phyloP scores from a whole-genome alignment of 2,888 invertebrate genomes.

The Drosophila macrospina region DNA sequence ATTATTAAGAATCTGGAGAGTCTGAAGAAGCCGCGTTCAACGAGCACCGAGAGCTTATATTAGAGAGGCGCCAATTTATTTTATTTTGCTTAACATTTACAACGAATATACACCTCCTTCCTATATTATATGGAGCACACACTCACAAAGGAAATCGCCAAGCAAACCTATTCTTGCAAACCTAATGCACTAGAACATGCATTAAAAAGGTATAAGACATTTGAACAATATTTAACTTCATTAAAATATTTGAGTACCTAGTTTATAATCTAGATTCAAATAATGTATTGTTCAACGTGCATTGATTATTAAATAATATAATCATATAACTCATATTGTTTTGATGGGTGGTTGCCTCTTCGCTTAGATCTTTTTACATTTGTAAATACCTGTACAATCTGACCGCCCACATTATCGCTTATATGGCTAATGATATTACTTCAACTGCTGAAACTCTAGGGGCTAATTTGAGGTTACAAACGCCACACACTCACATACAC shows the following conservation, averaged over 20 bases:
- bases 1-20: constrained; percentile 99
- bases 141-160: background rate
- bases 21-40: constrained; percentile 98
- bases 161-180: background rate
- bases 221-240: constrained; percentile 20
- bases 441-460: constrained; percentile 31
- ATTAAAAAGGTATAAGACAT: constrained; percentile 13
- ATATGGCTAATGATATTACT: constrained; percentile 56
- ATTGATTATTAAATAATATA: too few relatives aligned
- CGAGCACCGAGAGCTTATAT: constrained; percentile 94
- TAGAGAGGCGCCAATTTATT: constrained; percentile 84
- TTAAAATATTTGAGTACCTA: constrained; percentile 41
- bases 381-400: constrained; percentile 14
- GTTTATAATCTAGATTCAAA: constrained; percentile 41
- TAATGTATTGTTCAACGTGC: too few relatives aligned
- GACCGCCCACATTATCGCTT: constrained; percentile 58
- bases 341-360: constrained; percentile 4
- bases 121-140: background rate
- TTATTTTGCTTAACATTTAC: constrained; percentile 23
- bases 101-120: constrained; percentile 15
- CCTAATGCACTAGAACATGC: too few relatives aligned
- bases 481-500: constrained; percentile 27
- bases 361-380: constrained; percentile 20
- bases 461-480: constrained; percentile 46
- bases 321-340: constrained; percentile 4